Evolutionary conservation across 2,888 invertebrate genomes (phyloP).

Genomic region (Noctua janthe): DNA sequence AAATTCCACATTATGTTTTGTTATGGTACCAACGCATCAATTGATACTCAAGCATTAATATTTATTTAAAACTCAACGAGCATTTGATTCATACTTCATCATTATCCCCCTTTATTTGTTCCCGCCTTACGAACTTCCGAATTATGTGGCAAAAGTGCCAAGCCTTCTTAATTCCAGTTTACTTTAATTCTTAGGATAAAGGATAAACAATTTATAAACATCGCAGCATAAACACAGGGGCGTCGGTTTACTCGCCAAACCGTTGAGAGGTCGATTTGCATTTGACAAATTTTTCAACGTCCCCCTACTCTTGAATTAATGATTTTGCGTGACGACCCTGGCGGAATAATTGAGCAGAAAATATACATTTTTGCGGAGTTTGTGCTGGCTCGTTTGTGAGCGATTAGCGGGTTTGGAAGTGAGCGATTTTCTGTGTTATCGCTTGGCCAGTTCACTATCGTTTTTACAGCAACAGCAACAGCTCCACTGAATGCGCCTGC

Average conservation of each 20-base stretch:
- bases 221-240: constrained; percentile 44
- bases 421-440: background rate
- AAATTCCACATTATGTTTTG: background rate
- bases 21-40: background rate
- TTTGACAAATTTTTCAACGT: constrained; percentile 72
- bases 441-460: background rate
- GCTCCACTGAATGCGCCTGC: background rate
- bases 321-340: constrained; percentile 74
- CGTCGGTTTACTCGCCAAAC: constrained; percentile 53
- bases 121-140: background rate
- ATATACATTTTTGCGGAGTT: constrained; percentile 72
- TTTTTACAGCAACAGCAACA: background rate
- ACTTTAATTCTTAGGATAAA: constrained; percentile 21
- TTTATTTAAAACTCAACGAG: background rate
- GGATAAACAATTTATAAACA: constrained; percentile 60
- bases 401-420: constrained; percentile 48
- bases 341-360: constrained; percentile 77
- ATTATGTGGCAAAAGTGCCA: constrained; percentile 11
- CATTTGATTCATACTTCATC: background rate
- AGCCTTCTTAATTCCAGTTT: constrained; percentile 31
- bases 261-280: constrained; percentile 72
- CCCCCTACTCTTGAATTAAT: constrained; percentile 76
- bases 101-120: background rate
- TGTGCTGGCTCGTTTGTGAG: constrained; percentile 47
- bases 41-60: background rate